Percentiles rank a stretch among this genome's conserved stretches.
Evolutionary conservation across 2,797 vertebrate genomes (phyloP).

Genomic region (Agapornis canus): DNA sequence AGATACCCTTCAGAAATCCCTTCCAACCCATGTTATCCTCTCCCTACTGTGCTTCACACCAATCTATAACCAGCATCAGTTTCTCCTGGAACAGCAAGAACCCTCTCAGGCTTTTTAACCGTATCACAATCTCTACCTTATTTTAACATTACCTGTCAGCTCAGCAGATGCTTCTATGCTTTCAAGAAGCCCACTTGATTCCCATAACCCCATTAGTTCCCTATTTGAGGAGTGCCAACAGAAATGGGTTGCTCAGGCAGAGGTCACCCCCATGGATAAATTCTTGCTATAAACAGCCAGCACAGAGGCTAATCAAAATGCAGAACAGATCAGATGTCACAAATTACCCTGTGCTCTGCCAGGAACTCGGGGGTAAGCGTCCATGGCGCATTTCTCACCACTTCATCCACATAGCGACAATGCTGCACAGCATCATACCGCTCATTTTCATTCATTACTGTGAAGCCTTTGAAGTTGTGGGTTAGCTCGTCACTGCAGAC

Average conservation of each 20-base stretch:
- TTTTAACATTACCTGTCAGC: not conserved
- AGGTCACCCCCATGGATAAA: not conserved
- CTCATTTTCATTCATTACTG: conserved; percentile 95
- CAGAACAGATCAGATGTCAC: not conserved
- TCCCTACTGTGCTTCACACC: not conserved
- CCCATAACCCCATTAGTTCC: not conserved
- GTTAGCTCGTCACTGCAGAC: conserved; percentile 97
- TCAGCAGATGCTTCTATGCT: not conserved
- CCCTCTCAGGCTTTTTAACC: not conserved
- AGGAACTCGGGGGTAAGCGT: conserved; percentile 91
- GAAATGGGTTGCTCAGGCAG: not conserved
- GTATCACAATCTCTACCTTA: not conserved
- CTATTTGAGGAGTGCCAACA: not conserved
- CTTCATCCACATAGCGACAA: conserved; percentile 95
- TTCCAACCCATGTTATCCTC: not conserved
- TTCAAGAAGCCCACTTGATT: not conserved
- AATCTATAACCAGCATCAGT: not conserved
- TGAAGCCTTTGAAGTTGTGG: conserved; percentile 97
- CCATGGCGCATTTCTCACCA: conserved; percentile 95
- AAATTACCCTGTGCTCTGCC: conserved; percentile 86
- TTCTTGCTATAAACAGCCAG: not conserved
- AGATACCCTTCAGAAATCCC: not conserved
- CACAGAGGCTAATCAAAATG: not conserved
- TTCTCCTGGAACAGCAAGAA: not conserved
- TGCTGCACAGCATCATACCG: conserved; percentile 93